Conservation (phyloP, 2,113 vertebrate species). For the Perca fluviatilis region DNA sequence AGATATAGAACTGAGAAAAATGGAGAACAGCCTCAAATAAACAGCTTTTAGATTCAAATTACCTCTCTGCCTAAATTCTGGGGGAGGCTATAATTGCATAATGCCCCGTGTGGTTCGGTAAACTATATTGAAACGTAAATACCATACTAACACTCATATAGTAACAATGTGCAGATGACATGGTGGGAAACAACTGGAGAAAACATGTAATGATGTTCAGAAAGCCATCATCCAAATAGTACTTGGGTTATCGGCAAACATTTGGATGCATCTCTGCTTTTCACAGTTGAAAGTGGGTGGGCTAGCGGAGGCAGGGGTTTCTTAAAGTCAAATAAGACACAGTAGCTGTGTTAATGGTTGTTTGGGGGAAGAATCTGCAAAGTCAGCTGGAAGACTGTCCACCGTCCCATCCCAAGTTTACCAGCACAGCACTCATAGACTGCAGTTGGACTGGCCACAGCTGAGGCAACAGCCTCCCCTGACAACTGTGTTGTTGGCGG, state of each 20-base stretch:
- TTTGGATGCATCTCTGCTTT: slow-evolving; percentile 20
- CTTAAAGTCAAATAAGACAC: slow-evolving; percentile 2
- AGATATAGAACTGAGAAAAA: slow-evolving; percentile 65
- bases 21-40: slow-evolving; percentile 73
- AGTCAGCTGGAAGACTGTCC: slow-evolving; percentile 54
- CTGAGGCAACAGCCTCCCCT: slow-evolving; percentile 71
- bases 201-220: slow-evolving; percentile 30
- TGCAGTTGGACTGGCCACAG: slow-evolving; percentile 69
- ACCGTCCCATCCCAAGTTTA: slow-evolving; percentile 13
- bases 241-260: slow-evolving; percentile 12
- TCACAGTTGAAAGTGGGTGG: slow-evolving; percentile 10
- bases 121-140: slow-evolving; percentile 50
- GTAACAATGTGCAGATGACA: slow-evolving; percentile 29
- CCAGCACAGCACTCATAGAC: slow-evolving; percentile 21
- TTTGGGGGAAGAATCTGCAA: slow-evolving; percentile 38
- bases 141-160: slow-evolving; percentile 22
- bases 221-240: slow-evolving; percentile 9
- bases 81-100: slow-evolving; percentile 68
- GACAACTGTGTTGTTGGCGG: slow-evolving; percentile 69
- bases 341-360: slow-evolving; percentile 26
- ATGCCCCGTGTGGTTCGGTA: slow-evolving; percentile 47
- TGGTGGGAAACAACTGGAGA: not conserved
- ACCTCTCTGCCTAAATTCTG: slow-evolving; percentile 59
- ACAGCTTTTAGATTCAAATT: slow-evolving; percentile 71
- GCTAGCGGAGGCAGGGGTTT: not conserved